These are phyloP conservation scores for Eulacestoma nigropectus DNA, from an alignment of 2,113 vertebrate genomes.

Conservation along the genomic window DNA sequence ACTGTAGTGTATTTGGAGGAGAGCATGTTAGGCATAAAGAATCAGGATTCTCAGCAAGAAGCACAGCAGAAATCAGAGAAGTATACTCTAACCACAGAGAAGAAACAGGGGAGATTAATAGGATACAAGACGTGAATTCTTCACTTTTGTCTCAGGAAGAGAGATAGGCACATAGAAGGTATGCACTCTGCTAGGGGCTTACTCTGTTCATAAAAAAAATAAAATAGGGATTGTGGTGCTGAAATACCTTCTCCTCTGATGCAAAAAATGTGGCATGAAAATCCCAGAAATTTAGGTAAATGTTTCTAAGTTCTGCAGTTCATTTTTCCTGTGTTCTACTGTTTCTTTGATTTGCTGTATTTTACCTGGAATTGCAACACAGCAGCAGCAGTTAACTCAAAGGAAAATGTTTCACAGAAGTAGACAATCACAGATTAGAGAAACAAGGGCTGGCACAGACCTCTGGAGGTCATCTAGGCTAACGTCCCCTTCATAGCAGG, in stretches of 20 bases:
- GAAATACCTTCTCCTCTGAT: not conserved
- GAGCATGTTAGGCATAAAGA: constrained; percentile 35
- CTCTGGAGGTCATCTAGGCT: not conserved
- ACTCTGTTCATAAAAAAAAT: not conserved
- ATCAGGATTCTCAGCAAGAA: constrained; percentile 15
- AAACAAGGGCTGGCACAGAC: not conserved
- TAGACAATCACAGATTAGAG: not conserved
- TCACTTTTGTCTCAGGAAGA: not conserved
- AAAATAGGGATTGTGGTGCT: not conserved
- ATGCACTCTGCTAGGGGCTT: not conserved
- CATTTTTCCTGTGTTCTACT: not conserved
- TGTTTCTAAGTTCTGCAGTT: not conserved
- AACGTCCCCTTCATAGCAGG: not conserved
- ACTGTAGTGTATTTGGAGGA: constrained; percentile 16
- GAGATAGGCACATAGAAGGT: not conserved
- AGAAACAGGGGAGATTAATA: constrained; percentile 34
- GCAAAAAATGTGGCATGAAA: not conserved
- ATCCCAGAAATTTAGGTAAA: not conserved
- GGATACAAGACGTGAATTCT: not conserved
- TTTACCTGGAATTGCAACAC: not conserved
- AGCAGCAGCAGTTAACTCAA: not conserved
- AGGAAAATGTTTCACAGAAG: not conserved
- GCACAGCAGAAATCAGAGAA: constrained; percentile 19
- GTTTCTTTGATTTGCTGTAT: not conserved
- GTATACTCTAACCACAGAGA: not conserved